phyloP scores from a whole-genome alignment of 2,888 invertebrate genomes.

The Ormyrus thymus region DNA sequence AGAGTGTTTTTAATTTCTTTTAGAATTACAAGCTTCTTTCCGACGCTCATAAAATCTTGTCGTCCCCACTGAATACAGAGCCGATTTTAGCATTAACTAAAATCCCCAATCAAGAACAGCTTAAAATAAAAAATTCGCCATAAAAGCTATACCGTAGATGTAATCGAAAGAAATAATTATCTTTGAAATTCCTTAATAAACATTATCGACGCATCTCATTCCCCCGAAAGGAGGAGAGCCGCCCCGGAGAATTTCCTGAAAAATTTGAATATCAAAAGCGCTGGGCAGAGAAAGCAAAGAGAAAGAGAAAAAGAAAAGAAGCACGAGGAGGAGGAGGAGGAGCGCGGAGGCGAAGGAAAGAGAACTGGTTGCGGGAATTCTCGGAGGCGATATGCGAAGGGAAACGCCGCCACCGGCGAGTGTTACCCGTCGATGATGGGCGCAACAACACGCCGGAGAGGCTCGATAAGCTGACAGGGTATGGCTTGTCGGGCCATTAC shows the following conservation, averaged over 20 bases:
- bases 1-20: too few species aligned
- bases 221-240: conserved; percentile 8
- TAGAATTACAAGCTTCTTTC: too few species aligned
- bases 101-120: too few species aligned
- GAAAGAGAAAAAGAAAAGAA: conserved; percentile 9
- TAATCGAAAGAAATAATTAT: too few species aligned
- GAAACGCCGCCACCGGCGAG: conserved; percentile 1
- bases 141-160: too few species aligned
- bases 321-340: not conserved
- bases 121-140: too few species aligned
- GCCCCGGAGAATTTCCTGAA: conserved; percentile 33
- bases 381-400: conserved; percentile 4
- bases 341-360: conserved; percentile 2
- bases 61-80: too few species aligned
- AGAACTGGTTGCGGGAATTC: conserved; percentile 49
- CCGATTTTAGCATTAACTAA: too few species aligned
- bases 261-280: conserved; percentile 29
- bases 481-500: conserved; percentile 56
- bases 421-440: conserved; percentile 38
- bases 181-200: too few species aligned
- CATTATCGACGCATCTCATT: not conserved
- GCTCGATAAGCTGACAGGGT: conserved; percentile 55
- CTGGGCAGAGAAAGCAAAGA: not conserved
- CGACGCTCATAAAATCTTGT: too few species aligned
- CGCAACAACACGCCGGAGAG: conserved; percentile 30